Evolutionary conservation across 2,113 vertebrate species (phyloP).

Genomic region (Petrocephalus zakoni): DNA sequence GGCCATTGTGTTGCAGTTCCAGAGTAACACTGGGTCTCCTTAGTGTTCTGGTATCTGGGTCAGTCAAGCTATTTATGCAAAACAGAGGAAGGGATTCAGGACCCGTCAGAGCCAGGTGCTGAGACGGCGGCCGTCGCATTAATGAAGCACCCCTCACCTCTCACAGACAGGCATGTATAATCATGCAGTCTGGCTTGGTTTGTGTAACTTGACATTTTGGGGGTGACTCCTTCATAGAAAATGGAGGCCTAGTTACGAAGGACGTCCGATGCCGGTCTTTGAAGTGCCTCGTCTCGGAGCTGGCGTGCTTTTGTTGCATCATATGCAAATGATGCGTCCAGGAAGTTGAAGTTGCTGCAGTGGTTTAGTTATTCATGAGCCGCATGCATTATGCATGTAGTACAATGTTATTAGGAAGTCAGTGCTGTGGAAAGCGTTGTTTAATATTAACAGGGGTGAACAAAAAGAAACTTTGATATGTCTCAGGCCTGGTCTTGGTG

Average conservation of each 20-base stretch:
- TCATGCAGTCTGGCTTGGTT: neutral
- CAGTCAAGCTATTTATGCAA: constrained; percentile 8
- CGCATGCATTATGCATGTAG: neutral
- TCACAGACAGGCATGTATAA: neutral
- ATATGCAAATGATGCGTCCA: constrained; percentile 1
- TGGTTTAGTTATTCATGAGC: neutral
- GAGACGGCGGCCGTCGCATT: neutral
- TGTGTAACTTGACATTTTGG: neutral
- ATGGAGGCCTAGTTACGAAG: neutral
- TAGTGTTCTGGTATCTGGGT: neutral
- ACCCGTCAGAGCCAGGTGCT: neutral
- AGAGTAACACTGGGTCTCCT: neutral
- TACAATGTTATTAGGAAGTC: constrained; percentile 7
- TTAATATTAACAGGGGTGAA: neutral
- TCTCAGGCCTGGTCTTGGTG: neutral
- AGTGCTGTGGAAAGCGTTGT: neutral
- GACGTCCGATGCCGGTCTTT: neutral
- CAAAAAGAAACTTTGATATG: neutral
- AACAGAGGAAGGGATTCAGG: neutral
- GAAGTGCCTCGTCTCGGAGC: neutral
- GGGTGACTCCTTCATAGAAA: neutral
- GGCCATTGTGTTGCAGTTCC: neutral
- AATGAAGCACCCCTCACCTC: neutral
- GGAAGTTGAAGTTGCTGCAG: neutral
- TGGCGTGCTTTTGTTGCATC: neutral